A percentile compares a stretch with the other conserved stretches of the same genome.
phyloP scores from a whole-genome alignment of 2,797 vertebrate genomes.

The Carduelis carduelis region DNA sequence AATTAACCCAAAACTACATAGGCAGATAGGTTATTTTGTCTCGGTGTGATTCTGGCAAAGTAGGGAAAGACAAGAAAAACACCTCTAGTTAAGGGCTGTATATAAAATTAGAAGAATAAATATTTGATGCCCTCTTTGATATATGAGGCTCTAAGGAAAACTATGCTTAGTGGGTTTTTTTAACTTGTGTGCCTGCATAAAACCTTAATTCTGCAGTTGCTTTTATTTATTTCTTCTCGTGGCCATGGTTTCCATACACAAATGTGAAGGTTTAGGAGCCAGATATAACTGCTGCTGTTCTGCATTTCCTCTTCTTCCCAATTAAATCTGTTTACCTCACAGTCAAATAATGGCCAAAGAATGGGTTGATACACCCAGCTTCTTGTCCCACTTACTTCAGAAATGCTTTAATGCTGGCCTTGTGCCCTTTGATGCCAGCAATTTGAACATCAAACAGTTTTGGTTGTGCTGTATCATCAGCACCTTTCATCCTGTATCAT shows the following conservation, averaged over 20 bases:
- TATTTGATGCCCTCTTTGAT: not conserved
- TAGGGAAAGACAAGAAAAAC: not conserved
- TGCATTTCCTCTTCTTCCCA: not conserved
- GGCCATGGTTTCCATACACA: not conserved
- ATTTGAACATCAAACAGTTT: slow-evolving; percentile 36
- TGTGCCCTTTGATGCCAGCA: not conserved
- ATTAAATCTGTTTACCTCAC: not conserved
- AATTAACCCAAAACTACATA: not conserved
- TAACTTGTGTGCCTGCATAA: not conserved
- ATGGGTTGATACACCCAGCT: not conserved
- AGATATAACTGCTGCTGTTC: not conserved
- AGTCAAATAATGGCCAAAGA: not conserved
- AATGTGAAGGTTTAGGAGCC: not conserved
- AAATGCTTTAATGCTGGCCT: not conserved
- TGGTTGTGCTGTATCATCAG: not conserved
- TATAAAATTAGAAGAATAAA: not conserved
- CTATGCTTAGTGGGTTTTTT: not conserved
- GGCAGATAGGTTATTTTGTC: not conserved
- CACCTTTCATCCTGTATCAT: not conserved
- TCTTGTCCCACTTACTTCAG: not conserved
- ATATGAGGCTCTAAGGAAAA: not conserved
- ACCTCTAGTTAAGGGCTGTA: not conserved
- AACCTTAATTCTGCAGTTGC: not conserved
- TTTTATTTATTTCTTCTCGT: not conserved
- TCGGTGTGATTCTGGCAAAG: not conserved